phyloP scores from a whole-genome alignment of 2,113 vertebrate species.

The Trematocara variabile region DNA sequence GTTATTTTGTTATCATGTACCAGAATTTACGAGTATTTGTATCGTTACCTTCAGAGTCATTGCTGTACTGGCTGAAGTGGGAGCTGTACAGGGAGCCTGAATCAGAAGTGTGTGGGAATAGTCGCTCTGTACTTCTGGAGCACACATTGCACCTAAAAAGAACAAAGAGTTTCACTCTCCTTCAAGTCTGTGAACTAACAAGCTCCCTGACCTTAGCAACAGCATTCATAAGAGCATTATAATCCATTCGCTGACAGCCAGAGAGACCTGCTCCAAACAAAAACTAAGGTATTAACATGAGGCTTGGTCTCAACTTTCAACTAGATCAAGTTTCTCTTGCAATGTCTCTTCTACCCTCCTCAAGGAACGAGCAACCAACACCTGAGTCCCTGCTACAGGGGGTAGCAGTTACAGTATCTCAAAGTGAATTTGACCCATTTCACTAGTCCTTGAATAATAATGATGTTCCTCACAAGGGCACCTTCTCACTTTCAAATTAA shows the following conservation, averaged over 20 bases:
- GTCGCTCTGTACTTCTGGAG: slow-evolving; percentile 74
- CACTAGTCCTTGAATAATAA: slow-evolving; percentile 7
- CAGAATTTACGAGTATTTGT: neutral
- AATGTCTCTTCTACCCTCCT: slow-evolving; percentile 1
- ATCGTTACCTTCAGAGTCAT: slow-evolving; percentile 60
- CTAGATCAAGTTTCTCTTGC: slow-evolving; percentile 53
- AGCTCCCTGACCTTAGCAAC: neutral
- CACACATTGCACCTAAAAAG: slow-evolving; percentile 76
- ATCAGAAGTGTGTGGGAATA: slow-evolving; percentile 58
- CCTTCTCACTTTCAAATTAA: neutral
- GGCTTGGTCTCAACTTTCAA: slow-evolving; percentile 46
- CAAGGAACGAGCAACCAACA: slow-evolving; percentile 37
- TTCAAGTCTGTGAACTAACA: neutral
- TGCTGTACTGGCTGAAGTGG: slow-evolving; percentile 53
- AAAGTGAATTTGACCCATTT: slow-evolving; percentile 9
- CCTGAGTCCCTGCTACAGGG: slow-evolving; percentile 13
- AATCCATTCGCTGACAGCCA: neutral
- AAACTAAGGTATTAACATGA: neutral
- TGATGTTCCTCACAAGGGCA: neutral
- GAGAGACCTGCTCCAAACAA: neutral
- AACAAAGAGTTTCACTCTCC: neutral
- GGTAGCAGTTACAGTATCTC: neutral
- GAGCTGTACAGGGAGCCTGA: slow-evolving; percentile 62
- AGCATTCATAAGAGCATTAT: neutral
- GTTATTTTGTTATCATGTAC: neutral